Evolutionary conservation across 2,888 invertebrate species (phyloP).

Genomic region (Diarsia mendica): DNA sequence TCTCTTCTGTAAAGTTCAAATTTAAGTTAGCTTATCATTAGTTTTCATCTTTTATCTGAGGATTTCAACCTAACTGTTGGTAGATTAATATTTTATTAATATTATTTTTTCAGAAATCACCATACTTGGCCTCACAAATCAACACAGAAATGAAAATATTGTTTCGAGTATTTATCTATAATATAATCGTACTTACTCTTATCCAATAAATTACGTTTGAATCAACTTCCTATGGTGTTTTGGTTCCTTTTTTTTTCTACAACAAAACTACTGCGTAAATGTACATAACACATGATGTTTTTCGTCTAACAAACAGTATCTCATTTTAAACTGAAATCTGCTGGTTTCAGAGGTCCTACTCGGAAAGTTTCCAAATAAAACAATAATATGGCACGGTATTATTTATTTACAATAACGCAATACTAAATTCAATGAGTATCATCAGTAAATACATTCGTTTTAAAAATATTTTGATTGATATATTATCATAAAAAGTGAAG

Average conservation of each 20-base stretch:
- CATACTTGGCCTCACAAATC: conserved; percentile 1
- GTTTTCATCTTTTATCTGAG: too few species aligned
- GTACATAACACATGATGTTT: background rate
- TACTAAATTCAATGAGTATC: conserved; percentile 75
- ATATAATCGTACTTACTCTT: conserved; percentile 25
- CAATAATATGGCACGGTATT: conserved; percentile 74
- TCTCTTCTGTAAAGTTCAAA: too few species aligned
- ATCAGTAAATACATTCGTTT: conserved; percentile 64
- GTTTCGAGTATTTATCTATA: conserved; percentile 14
- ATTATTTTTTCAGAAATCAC: conserved; percentile 32
- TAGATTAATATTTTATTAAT: background rate
- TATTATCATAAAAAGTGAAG: conserved; percentile 66
- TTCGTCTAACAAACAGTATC: conserved; percentile 1
- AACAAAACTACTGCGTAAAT: background rate
- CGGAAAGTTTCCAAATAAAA: conserved; percentile 68
- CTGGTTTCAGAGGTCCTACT: conserved; percentile 1
- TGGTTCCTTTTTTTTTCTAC: background rate
- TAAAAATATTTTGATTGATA: conserved; percentile 64
- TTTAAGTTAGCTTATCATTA: too few species aligned
- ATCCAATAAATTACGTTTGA: conserved; percentile 44
- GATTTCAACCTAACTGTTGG: background rate
- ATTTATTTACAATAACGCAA: conserved; percentile 85
- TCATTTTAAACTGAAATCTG: background rate
- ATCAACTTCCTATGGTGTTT: background rate
- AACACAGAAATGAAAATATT: conserved; percentile 34